Conservation (phyloP, 2,797 vertebrate genomes). For the Spatula clypeata region DNA sequence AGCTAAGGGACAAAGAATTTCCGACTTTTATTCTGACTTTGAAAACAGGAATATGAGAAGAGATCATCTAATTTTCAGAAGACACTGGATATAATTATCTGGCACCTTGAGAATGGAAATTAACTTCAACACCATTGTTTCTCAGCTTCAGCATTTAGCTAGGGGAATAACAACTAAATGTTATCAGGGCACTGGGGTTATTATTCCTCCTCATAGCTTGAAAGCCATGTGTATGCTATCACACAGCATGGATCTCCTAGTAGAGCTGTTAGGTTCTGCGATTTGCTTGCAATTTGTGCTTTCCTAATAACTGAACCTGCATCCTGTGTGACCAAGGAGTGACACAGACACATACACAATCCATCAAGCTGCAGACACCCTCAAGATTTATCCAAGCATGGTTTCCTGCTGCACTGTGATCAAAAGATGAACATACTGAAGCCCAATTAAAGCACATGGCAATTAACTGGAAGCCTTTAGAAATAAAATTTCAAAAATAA, state of each 20-base stretch:
- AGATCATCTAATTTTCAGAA: constrained; percentile 11
- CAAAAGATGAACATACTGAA: constrained; percentile 33
- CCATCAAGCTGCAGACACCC: background rate
- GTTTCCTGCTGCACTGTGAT: constrained; percentile 34
- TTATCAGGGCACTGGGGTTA: background rate
- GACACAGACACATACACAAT: background rate
- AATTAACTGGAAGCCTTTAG: constrained; percentile 63
- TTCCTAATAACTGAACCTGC: background rate
- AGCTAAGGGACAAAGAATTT: background rate
- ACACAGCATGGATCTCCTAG: background rate
- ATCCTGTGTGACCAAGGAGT: background rate
- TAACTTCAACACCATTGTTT: background rate
- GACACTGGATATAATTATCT: background rate
- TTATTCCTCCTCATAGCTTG: background rate
- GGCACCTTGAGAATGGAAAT: constrained; percentile 16
- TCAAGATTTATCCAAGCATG: background rate
- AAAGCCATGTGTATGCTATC: background rate
- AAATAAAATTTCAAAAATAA: constrained; percentile 73
- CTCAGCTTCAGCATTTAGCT: background rate
- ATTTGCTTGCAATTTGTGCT: background rate
- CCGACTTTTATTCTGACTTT: background rate
- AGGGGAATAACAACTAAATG: background rate
- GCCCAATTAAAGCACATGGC: constrained; percentile 37
- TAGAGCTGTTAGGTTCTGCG: background rate
- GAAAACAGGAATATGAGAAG: background rate